phyloP scores from a whole-genome alignment of 2,113 vertebrate species.

The Tyrannus savana region DNA sequence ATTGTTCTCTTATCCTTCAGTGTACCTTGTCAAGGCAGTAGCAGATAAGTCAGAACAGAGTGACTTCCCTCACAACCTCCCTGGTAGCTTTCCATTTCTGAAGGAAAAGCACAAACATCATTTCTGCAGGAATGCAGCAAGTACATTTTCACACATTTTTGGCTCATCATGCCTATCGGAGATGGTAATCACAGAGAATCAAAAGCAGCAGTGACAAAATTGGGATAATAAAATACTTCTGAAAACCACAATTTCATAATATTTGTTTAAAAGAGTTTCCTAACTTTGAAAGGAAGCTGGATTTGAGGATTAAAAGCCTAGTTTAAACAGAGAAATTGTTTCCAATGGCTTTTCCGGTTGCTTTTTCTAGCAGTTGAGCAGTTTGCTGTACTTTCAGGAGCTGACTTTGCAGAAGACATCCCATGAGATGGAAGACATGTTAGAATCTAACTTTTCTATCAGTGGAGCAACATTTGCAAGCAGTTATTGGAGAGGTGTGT shows the following conservation, averaged over 20 bases:
- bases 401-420: background rate
- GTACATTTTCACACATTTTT: background rate
- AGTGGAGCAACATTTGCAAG: background rate
- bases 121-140: background rate
- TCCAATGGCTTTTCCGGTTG: background rate
- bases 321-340: background rate
- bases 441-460: background rate
- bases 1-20: slow-evolving; percentile 1
- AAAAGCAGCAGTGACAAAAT: background rate
- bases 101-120: background rate
- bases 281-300: slow-evolving; percentile 4
- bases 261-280: background rate
- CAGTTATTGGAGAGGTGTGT: background rate
- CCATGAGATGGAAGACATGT: background rate
- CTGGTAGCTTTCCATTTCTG: background rate
- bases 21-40: slow-evolving; percentile 2
- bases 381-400: background rate
- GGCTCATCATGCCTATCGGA: background rate
- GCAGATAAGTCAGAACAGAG: slow-evolving; percentile 28
- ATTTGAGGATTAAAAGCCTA: background rate
- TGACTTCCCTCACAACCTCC: background rate
- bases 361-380: background rate
- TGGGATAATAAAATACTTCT: background rate
- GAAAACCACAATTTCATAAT: background rate
- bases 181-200: background rate